Percentiles rank a stretch among this genome's conserved stretches.
Conservation (phyloP, 2,113 vertebrate genomes). For the Psettodes erumei region DNA sequence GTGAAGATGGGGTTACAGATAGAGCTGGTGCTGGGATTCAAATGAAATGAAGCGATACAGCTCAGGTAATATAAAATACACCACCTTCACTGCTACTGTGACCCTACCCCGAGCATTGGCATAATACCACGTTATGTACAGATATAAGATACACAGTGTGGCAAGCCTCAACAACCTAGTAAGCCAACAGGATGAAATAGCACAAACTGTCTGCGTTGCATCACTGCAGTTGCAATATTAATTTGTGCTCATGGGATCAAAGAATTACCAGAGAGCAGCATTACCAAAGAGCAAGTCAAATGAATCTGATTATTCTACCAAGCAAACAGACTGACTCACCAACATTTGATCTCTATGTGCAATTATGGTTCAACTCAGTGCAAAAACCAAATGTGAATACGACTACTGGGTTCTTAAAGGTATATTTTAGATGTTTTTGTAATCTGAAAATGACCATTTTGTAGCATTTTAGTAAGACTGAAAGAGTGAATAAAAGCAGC, state of each 20-base stretch:
- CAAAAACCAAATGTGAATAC: not conserved
- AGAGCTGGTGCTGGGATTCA: not conserved
- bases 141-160: conserved; percentile 26
- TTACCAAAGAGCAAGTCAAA: conserved; percentile 2
- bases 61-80: not conserved
- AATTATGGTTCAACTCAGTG: not conserved
- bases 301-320: no score
- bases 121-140: conserved; percentile 29
- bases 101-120: not conserved
- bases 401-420: not conserved
- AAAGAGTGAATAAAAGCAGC: not conserved
- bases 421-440: not conserved
- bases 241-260: conserved; percentile 23
- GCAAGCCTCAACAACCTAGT: conserved; percentile 17
- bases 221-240: conserved; percentile 4
- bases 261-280: conserved; percentile 10
- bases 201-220: conserved; percentile 13
- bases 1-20: not conserved
- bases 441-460: not conserved
- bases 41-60: no score
- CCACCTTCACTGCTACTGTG: not conserved
- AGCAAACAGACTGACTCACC: not conserved
- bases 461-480: not conserved
- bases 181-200: conserved; percentile 8
- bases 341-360: conserved; percentile 4